A percentile compares a stretch with the other conserved stretches of the same genome.
Evolutionary conservation across 2,113 vertebrate species (phyloP).

Genomic region (Andinoacara biseriatus): DNA sequence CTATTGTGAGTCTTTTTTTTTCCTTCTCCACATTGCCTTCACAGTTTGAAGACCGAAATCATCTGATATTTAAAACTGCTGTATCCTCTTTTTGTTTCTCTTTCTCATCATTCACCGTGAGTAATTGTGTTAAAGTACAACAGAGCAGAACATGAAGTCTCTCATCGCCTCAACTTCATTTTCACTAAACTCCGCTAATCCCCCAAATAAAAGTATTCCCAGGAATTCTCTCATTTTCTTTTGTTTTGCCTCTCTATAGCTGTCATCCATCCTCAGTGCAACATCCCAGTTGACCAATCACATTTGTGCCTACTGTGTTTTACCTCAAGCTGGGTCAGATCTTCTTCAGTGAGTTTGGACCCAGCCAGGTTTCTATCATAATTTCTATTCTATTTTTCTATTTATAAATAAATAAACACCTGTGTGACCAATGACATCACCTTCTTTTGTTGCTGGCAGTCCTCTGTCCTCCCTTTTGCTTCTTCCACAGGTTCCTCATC

Average conservation of each 20-base stretch:
- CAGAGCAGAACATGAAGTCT: neutral
- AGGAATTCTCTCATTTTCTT: neutral
- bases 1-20: neutral
- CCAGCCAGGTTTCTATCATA: neutral
- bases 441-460: too few relatives aligned
- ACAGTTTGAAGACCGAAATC: neutral
- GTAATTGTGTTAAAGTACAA: neutral
- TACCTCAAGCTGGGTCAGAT: neutral
- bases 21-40: neutral
- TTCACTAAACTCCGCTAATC: neutral
- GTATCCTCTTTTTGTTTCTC: neutral
- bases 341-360: neutral
- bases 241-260: neutral
- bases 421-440: too few relatives aligned
- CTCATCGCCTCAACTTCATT: neutral
- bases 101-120: neutral
- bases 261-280: neutral
- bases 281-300: conserved; percentile 1
- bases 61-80: neutral
- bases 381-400: too few relatives aligned
- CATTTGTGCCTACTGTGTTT: neutral
- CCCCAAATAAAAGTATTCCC: neutral
- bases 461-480: too few relatives aligned
- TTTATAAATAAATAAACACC: too few relatives aligned
- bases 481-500: too few relatives aligned